phyloP scores from a whole-genome alignment of 2,888 invertebrate genomes.

The Nomada lathburiana region DNA sequence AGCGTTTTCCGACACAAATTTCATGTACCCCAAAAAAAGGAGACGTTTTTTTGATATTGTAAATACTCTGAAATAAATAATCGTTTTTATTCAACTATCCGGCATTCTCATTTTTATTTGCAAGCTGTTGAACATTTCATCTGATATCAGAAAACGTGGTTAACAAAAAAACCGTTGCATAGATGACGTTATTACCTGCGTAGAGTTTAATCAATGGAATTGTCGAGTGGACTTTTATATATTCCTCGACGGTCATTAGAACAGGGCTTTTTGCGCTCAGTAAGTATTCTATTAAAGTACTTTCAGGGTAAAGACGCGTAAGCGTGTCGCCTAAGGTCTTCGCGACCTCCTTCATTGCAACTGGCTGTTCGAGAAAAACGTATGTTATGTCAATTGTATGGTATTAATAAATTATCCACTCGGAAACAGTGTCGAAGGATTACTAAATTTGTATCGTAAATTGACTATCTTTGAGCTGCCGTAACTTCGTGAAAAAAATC shows the following conservation, averaged over 20 bases:
- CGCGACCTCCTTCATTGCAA: conserved; percentile 55
- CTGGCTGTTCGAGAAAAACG: conserved; percentile 45
- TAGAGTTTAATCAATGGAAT: conserved; percentile 63
- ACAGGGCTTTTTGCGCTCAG: conserved; percentile 62
- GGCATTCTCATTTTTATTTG: not conserved
- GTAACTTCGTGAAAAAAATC: no score
- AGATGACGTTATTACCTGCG: conserved; percentile 66
- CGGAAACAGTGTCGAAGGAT: no score
- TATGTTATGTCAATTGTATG: no score
- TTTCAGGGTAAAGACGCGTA: conserved; percentile 72
- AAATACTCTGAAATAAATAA: conserved; percentile 84
- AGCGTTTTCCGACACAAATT: conserved; percentile 73
- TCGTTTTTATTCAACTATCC: conserved; percentile 81
- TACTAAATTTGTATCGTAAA: no score
- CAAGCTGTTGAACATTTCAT: not conserved
- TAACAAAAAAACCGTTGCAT: not conserved
- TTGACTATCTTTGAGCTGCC: no score
- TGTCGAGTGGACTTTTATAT: conserved; percentile 55
- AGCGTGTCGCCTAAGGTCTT: conserved; percentile 54
- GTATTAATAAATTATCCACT: no score
- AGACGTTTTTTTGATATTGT: conserved; percentile 81
- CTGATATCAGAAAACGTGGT: no score
- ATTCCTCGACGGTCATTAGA: conserved; percentile 68
- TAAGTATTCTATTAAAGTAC: conserved; percentile 73
- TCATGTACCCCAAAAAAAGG: conserved; percentile 75